Evolutionary conservation across 1,140 invertebrate genomes (phyloP).

Genomic region (Cyclargus thomasi): DNA sequence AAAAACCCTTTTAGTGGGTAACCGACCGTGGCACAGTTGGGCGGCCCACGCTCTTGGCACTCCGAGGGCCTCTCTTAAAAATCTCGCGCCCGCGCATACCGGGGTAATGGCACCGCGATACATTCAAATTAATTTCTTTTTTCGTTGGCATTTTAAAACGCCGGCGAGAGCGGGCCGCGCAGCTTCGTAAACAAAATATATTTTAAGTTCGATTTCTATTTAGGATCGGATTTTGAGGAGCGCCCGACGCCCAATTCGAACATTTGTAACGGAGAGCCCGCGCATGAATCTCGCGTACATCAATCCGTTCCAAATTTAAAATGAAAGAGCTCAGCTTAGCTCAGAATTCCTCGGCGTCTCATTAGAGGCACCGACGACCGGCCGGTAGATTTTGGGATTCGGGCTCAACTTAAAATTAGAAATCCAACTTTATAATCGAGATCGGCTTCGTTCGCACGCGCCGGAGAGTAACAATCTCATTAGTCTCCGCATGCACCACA

Average conservation of each 20-base stretch:
- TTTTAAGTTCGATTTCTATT: slow-evolving; percentile 19
- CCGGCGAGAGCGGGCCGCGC: slow-evolving; percentile 12
- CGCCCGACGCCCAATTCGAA: slow-evolving; percentile 21
- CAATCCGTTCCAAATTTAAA: slow-evolving; percentile 54
- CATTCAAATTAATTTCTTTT: slow-evolving; percentile 34
- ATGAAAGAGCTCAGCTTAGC: slow-evolving; percentile 65
- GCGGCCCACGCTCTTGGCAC: slow-evolving; percentile 56
- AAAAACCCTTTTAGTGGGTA: slow-evolving; percentile 52
- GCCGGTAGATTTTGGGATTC: neutral
- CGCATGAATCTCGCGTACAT: neutral
- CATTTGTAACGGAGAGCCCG: neutral
- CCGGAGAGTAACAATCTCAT: slow-evolving; percentile 7
- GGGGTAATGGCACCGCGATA: slow-evolving; percentile 34
- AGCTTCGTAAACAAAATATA: slow-evolving; percentile 12
- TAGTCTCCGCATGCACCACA: neutral
- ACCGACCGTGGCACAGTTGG: slow-evolving; percentile 54
- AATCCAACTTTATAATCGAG: slow-evolving; percentile 48
- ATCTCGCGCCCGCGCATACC: slow-evolving; percentile 43
- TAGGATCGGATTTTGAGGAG: slow-evolving; percentile 20
- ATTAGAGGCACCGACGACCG: slow-evolving; percentile 55
- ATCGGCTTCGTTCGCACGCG: neutral
- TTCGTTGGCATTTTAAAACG: slow-evolving; percentile 22
- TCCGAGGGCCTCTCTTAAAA: slow-evolving; percentile 37
- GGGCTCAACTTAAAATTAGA: slow-evolving; percentile 25
- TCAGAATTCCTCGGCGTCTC: slow-evolving; percentile 68